Evolutionary conservation across 2,797 vertebrate species (phyloP).

Genomic region (Anableps anableps): DNA sequence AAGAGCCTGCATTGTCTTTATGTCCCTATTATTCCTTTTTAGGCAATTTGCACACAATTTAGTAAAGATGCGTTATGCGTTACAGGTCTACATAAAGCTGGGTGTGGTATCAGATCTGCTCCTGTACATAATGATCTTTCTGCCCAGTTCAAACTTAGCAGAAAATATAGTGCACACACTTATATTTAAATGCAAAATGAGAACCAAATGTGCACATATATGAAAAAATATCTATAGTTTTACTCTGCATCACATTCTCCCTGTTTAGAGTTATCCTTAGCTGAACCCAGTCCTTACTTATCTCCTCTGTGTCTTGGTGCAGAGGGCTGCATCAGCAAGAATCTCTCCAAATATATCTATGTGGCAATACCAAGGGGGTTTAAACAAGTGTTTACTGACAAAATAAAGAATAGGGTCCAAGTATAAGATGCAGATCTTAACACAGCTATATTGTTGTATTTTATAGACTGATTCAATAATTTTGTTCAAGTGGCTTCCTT

Average conservation of each 20-base stretch:
- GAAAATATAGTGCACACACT: neutral
- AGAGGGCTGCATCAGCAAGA: constrained; percentile 76
- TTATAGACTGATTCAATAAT: constrained; percentile 36
- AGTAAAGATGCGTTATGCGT: constrained; percentile 11
- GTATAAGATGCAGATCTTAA: constrained; percentile 26
- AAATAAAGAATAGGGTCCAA: constrained; percentile 27
- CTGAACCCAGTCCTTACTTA: constrained; percentile 53
- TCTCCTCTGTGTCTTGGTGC: constrained; percentile 51
- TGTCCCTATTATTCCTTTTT: neutral
- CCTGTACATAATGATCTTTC: neutral
- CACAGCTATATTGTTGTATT: constrained; percentile 21
- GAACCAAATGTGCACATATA: constrained; percentile 5
- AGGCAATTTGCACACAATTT: neutral
- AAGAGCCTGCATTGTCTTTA: neutral
- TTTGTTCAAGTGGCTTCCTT: constrained; percentile 15
- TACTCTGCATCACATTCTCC: constrained; percentile 24
- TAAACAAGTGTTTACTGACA: constrained; percentile 41
- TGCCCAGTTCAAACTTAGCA: constrained; percentile 1
- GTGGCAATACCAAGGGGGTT: constrained; percentile 40
- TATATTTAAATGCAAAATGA: constrained; percentile 5
- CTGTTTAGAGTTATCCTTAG: constrained; percentile 44
- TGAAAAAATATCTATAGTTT: constrained; percentile 15
- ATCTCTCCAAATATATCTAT: constrained; percentile 57
- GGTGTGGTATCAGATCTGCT: constrained; percentile 51
- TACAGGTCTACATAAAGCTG: constrained; percentile 20